phyloP scores from a whole-genome alignment of 2,888 invertebrate genomes.

The Philonicus albiceps region DNA sequence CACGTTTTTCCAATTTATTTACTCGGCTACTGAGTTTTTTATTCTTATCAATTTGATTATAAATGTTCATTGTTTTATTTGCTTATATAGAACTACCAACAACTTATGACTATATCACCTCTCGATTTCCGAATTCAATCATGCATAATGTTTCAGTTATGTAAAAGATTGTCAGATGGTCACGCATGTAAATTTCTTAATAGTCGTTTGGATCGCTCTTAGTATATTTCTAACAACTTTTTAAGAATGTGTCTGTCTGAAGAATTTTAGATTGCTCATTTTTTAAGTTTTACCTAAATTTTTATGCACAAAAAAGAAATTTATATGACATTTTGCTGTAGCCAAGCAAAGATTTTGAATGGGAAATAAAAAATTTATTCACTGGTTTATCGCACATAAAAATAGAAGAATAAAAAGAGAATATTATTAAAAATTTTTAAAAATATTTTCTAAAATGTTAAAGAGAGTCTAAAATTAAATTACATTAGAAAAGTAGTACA shows the following conservation, averaged over 20 bases:
- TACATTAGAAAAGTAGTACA: no score
- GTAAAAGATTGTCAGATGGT: neutral
- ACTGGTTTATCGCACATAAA: neutral
- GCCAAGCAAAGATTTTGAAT: neutral
- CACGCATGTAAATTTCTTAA: neutral
- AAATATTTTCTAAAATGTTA: no score
- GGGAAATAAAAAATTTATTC: neutral
- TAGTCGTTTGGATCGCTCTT: neutral
- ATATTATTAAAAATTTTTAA: neutral
- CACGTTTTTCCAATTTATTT: neutral
- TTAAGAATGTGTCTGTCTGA: neutral
- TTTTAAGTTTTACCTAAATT: neutral
- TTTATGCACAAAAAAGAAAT: neutral
- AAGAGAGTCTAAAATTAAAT: no score
- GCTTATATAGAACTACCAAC: neutral
- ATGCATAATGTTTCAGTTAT: neutral
- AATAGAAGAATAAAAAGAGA: neutral
- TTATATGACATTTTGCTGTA: neutral
- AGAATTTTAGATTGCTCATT: neutral
- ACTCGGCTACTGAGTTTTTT: neutral
- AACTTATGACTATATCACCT: neutral
- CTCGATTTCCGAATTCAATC: neutral
- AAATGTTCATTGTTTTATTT: neutral
- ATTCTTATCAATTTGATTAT: neutral
- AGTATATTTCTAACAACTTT: neutral